Base-by-base conservation (phyloP, 2,888 invertebrate species). In the Cantharis rustica region DNA sequence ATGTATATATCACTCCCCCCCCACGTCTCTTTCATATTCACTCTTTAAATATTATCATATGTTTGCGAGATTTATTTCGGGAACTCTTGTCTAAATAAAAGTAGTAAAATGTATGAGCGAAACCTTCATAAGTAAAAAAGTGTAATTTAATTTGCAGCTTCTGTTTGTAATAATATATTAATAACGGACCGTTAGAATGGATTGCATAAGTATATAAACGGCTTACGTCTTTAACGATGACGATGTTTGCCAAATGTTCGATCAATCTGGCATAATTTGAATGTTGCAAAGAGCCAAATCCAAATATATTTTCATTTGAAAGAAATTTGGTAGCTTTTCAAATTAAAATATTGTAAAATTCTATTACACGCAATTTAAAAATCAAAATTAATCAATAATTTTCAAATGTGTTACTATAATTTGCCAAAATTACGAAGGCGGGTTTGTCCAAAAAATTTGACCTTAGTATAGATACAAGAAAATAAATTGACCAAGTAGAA, bases 401-500 rank as follows among this genome's bases (percentile, higher is more conserved):
- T 47, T 47, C 2, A 47, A 47, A 47, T 47, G n/a, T 61, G 23
- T 31, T 71, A 26, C 66, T 64, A 63, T 71, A 61, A 66, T 64
- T 71, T 75, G 31, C 31, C 23, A 27, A 61, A 31, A 27, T 20
- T 61, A 61, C 75, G 75, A 69, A 74, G 77, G 77, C 75, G 77
- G 74, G 64, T 66, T 69, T 71, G 75, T 69, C 69, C 71, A 75
- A 77, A 77, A 77, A 77, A 71, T 77, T 66, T 77, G 72, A 77
- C 77, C 77, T 66, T 73, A 69, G 74, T 77, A 77, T 68, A 47
- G 47, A 47, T 47, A n/a, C 2, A 47, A 47, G 16, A 69, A 16
- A 72, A 72, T 72, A 68, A 63, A 63, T 74, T 72, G 75, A 72
- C 27, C 62, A 15, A 66, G 20, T 23, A 20, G 64, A 66, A 66